Evolutionary conservation across 2,113 vertebrate genomes (phyloP).

Genomic region (Psilopsiagon aurifrons): DNA sequence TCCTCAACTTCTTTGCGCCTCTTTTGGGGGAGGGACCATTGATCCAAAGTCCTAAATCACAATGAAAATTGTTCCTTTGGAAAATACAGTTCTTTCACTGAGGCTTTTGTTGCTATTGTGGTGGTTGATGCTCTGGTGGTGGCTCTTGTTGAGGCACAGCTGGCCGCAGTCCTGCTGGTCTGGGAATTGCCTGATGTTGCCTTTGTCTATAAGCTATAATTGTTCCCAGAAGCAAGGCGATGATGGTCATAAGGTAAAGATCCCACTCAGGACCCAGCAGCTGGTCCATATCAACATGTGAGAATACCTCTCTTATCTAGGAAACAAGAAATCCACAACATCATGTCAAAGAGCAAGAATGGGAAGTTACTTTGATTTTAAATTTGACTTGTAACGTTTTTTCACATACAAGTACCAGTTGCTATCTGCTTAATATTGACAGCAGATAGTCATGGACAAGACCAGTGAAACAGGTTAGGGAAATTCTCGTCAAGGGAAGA

Average conservation of each 20-base stretch:
- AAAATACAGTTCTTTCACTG: slow-evolving; percentile 57
- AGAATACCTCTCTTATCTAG: slow-evolving; percentile 86
- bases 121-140: slow-evolving; percentile 71
- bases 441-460: not conserved
- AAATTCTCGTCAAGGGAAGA: not conserved
- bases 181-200: slow-evolving; percentile 87
- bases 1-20: slow-evolving; percentile 51
- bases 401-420: not conserved
- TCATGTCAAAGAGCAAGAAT: not conserved
- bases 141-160: slow-evolving; percentile 75
- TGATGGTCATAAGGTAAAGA: slow-evolving; percentile 98
- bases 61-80: slow-evolving; percentile 55
- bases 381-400: not conserved
- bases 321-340: slow-evolving; percentile 8
- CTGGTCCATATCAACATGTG: slow-evolving; percentile 94
- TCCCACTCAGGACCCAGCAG: slow-evolving; percentile 97
- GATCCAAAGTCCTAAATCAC: slow-evolving; percentile 59
- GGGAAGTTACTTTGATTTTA: not conserved
- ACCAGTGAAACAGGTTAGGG: not conserved
- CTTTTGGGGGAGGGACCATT: slow-evolving; percentile 58
- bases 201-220: slow-evolving; percentile 96
- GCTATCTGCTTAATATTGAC: not conserved
- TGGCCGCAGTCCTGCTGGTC: slow-evolving; percentile 64
- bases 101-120: slow-evolving; percentile 67
- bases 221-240: slow-evolving; percentile 92